These are phyloP conservation scores for Campaea margaritaria DNA, from an alignment of 2,888 invertebrate species.

Conservation along the genomic window DNA sequence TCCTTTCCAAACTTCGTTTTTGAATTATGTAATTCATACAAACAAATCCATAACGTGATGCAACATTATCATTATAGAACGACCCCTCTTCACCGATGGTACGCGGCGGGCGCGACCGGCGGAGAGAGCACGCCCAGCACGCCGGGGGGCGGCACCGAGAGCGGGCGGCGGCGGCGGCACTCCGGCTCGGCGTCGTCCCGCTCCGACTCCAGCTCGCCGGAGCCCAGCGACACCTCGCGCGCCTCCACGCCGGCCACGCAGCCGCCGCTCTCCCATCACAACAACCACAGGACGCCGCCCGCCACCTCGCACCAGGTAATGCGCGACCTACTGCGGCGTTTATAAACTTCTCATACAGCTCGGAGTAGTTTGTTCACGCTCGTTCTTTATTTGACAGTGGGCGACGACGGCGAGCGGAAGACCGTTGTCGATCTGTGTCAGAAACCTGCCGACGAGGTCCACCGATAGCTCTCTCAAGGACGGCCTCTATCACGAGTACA, in stretches of 20 bases:
- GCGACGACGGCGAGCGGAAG: constrained; percentile 88
- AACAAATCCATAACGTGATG: too few species aligned
- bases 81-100: constrained; percentile 77
- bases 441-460: constrained; percentile 95
- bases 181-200: constrained; percentile 82
- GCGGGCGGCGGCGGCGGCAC: constrained; percentile 80
- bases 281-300: constrained; percentile 65
- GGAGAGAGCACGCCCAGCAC: constrained; percentile 70
- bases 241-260: constrained; percentile 85
- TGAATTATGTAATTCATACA: too few species aligned
- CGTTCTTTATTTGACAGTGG: constrained; percentile 71
- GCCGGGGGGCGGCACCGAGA: constrained; percentile 75
- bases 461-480: constrained; percentile 98
- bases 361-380: not conserved
- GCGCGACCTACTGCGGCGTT: not conserved
- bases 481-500: constrained; percentile 99
- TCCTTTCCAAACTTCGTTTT: too few species aligned
- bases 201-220: constrained; percentile 85
- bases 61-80: constrained; percentile 33
- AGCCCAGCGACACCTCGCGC: constrained; percentile 84
- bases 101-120: constrained; percentile 63
- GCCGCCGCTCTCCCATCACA: constrained; percentile 64
- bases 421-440: constrained; percentile 95
- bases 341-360: not conserved
- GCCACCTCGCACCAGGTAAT: constrained; percentile 63